These are phyloP conservation scores for Drosophila ercepeae DNA, from an alignment of 1,140 invertebrate species.

Conservation along the genomic window DNA sequence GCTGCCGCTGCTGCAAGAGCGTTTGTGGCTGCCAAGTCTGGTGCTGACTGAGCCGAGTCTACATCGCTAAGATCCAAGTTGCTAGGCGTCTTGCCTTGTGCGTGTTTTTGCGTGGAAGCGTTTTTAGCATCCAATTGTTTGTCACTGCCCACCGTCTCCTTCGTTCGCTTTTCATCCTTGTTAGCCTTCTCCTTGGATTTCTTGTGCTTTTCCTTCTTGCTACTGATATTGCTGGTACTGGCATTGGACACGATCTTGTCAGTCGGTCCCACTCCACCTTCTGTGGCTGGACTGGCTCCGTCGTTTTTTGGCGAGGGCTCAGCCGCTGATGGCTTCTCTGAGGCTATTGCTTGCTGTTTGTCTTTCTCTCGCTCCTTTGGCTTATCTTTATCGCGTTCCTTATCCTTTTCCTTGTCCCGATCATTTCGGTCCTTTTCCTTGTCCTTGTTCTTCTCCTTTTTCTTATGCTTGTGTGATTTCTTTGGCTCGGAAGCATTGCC, in stretches of 20 bases:
- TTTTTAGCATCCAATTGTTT: constrained; percentile 41
- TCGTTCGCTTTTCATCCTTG: constrained; percentile 80
- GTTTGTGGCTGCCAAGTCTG: constrained; percentile 57
- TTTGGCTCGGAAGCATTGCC: constrained; percentile 81
- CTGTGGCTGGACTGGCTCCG: constrained; percentile 22
- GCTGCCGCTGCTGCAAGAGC: constrained; percentile 65
- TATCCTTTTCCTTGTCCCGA: constrained; percentile 71
- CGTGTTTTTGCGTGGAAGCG: constrained; percentile 29
- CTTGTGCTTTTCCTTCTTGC: constrained; percentile 71
- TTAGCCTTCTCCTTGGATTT: constrained; percentile 67
- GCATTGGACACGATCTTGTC: constrained; percentile 28
- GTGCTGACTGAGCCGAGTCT: constrained; percentile 68
- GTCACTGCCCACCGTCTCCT: constrained; percentile 36
- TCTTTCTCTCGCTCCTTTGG: constrained; percentile 54
- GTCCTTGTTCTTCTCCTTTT: constrained; percentile 85
- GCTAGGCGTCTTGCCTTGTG: constrained; percentile 42
- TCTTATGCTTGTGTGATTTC: constrained; percentile 86
- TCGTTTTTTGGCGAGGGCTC: constrained; percentile 51
- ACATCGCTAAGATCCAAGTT: constrained; percentile 76
- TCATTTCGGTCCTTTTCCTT: constrained; percentile 83
- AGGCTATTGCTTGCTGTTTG: constrained; percentile 17
- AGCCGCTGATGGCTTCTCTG: constrained; percentile 21
- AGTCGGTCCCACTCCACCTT: neutral
- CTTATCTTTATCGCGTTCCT: constrained; percentile 53
- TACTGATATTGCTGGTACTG: constrained; percentile 19